Percentiles rank a stretch among this genome's conserved stretches.
Evolutionary conservation across 2,113 vertebrate species (phyloP).

Genomic region (Mellivora capensis): DNA sequence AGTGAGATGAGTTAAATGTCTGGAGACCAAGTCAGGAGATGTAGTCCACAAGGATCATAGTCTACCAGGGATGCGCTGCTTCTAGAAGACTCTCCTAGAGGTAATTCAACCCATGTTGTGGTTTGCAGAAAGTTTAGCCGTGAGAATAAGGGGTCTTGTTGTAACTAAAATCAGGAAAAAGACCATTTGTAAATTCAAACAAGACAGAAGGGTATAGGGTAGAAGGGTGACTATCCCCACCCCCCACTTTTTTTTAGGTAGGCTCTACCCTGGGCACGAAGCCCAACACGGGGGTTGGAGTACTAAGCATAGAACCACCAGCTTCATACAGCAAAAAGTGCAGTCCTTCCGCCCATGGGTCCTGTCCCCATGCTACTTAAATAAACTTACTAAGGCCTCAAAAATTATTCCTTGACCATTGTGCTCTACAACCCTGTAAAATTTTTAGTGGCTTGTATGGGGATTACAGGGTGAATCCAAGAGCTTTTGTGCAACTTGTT

Average conservation of each 20-base stretch:
- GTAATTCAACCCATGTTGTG: not conserved
- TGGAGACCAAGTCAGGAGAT: not conserved
- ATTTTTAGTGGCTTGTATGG: not conserved
- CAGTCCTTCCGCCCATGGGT: not conserved
- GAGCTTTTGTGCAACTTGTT: not conserved
- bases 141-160: not conserved
- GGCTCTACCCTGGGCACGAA: too few species aligned
- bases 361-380: not conserved
- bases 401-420: not conserved
- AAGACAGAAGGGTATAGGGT: not conserved
- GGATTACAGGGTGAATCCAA: not conserved
- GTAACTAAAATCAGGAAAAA: constrained; percentile 3
- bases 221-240: not conserved
- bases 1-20: not conserved
- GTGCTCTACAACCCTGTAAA: not conserved
- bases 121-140: not conserved
- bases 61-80: not conserved
- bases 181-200: not conserved
- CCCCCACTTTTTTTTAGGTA: not conserved
- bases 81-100: not conserved
- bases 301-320: not conserved
- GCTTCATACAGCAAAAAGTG: not conserved
- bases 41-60: not conserved
- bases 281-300: too few species aligned
- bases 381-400: not conserved